Conservation (phyloP, 2,888 invertebrate species). For the Clivina fossor region DNA sequence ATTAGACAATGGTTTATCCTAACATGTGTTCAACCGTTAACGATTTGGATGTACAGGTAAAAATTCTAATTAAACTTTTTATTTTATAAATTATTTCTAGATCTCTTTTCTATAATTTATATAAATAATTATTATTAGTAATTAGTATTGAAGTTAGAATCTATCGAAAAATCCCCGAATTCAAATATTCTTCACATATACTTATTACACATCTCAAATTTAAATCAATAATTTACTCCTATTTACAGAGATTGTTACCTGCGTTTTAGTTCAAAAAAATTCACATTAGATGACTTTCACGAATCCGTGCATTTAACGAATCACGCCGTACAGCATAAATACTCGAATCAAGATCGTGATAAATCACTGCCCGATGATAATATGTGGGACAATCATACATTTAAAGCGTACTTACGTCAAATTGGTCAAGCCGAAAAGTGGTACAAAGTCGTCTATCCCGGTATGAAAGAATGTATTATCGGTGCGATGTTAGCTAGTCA, state of each 20-base stretch:
- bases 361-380: conserved; percentile 83
- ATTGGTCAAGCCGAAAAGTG: conserved; percentile 78
- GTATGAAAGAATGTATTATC: conserved; percentile 55
- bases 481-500: conserved; percentile 87
- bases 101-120: too few relatives aligned
- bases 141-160: too few relatives aligned
- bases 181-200: too few relatives aligned
- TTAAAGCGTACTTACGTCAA: conserved; percentile 66
- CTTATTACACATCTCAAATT: too few relatives aligned
- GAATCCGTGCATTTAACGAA: conserved; percentile 93
- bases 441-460: conserved; percentile 86
- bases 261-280: conserved; percentile 88
- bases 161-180: too few relatives aligned
- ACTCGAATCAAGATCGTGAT: conserved; percentile 72
- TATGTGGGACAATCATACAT: conserved; percentile 91
- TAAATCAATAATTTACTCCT: too few relatives aligned
- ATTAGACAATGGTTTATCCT: conserved; percentile 95
- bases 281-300: conserved; percentile 82
- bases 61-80: conserved; percentile 37
- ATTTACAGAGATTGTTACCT: conserved; percentile 80
- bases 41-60: conserved; percentile 91
- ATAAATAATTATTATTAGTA: too few relatives aligned
- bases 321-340: conserved; percentile 89
- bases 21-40: conserved; percentile 85
- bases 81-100: too few relatives aligned